Conservation (phyloP, 2,113 vertebrate genomes). For the Cygnus buccinator region DNA sequence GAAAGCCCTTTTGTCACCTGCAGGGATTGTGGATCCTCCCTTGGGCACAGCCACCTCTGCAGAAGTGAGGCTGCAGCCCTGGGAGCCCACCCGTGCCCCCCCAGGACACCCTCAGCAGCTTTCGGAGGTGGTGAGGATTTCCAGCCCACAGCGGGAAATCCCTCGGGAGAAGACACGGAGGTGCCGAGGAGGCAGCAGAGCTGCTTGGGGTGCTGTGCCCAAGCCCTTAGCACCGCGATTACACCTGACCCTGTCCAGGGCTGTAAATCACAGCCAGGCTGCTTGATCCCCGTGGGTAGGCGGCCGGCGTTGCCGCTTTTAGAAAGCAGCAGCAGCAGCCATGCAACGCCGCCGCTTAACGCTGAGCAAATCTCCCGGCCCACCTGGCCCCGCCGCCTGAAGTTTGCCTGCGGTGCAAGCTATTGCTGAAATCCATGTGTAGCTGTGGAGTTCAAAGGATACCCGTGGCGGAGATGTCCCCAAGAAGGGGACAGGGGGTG, state of each 20-base stretch:
- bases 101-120: neutral
- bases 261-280: neutral
- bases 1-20: neutral
- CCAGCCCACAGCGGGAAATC: rapidly evolving
- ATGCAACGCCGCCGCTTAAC: rapidly evolving
- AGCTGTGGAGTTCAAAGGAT: conserved; percentile 38
- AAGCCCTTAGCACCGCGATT: neutral
- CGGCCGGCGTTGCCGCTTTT: neutral
- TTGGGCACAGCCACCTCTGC: neutral
- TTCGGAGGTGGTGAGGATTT: neutral
- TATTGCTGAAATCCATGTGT: neutral
- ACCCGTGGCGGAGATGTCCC: neutral
- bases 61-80: neutral
- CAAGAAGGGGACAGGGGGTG: neutral
- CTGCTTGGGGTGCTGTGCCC: neutral
- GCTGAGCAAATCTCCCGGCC: neutral
- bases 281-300: conserved; percentile 10
- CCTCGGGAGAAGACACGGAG: neutral
- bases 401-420: neutral
- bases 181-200: neutral
- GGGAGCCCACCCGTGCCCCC: neutral
- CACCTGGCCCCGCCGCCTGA: neutral
- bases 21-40: neutral
- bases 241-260: neutral
- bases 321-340: neutral